Evolutionary conservation across 2,113 vertebrate species (phyloP).

Genomic region (Trogon melanurus): DNA sequence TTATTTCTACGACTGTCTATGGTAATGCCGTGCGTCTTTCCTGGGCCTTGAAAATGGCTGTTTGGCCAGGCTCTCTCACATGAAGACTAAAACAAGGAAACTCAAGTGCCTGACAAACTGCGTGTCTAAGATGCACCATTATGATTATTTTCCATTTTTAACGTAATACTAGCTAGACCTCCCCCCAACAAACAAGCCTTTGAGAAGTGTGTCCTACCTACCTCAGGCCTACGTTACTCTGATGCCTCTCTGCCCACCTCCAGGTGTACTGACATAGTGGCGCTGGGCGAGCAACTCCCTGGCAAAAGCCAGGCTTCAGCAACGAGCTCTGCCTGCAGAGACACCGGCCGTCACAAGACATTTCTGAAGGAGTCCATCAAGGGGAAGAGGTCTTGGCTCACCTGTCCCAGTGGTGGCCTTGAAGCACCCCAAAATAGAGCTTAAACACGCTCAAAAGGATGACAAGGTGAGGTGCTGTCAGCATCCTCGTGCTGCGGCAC

Average conservation of each 20-base stretch:
- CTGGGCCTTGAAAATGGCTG: not conserved
- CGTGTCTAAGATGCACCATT: not conserved
- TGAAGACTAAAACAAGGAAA: not conserved
- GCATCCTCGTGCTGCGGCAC: fast-evolving
- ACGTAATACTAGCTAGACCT: not conserved
- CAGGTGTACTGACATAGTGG: fast-evolving
- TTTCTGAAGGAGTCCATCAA: not conserved
- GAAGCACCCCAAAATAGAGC: not conserved
- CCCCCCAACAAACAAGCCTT: fast-evolving
- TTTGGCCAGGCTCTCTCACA: fast-evolving
- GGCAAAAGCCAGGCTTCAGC: fast-evolving
- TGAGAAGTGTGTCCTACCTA: fast-evolving
- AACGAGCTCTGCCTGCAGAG: not conserved
- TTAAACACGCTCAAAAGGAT: not conserved
- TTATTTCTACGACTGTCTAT: not conserved
- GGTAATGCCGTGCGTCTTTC: not conserved
- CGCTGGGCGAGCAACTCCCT: fast-evolving
- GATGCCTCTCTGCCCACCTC: fast-evolving
- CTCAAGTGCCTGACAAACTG: fast-evolving
- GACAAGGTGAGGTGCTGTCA: not conserved
- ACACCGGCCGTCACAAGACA: fast-evolving
- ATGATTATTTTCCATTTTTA: not conserved
- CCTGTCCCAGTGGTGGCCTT: not conserved
- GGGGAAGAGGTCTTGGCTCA: not conserved
- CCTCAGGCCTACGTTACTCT: not conserved